These are phyloP conservation scores for Vandiemenella viatica DNA, from an alignment of 2,888 invertebrate genomes.

Conservation along the genomic window DNA sequence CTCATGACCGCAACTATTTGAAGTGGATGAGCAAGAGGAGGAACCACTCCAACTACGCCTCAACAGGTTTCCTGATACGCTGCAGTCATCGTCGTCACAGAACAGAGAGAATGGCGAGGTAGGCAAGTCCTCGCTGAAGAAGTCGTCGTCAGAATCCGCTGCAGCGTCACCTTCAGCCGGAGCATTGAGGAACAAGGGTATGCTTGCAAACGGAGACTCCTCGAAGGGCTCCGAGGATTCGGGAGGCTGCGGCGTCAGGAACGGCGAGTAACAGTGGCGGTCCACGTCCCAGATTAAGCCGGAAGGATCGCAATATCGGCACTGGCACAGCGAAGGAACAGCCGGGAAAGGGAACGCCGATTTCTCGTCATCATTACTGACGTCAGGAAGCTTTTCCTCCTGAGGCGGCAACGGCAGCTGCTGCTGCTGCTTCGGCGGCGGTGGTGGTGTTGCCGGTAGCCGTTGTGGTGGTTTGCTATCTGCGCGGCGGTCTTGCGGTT, in stretches of 20 bases:
- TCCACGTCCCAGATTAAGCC: conserved; percentile 62
- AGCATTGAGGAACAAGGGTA: conserved; percentile 20
- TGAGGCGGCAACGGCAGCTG: neutral
- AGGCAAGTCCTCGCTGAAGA: conserved; percentile 13
- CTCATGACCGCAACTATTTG: neutral
- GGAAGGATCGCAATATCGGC: conserved; percentile 59
- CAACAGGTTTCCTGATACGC: conserved; percentile 19
- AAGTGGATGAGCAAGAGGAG: conserved; percentile 23
- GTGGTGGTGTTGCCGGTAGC: conserved; percentile 25
- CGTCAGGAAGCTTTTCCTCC: no score
- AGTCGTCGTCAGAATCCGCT: conserved; percentile 6
- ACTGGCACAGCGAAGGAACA: conserved; percentile 40
- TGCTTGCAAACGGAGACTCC: no score
- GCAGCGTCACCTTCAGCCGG: conserved; percentile 2
- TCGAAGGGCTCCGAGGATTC: conserved; percentile 4
- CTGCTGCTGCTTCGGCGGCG: neutral
- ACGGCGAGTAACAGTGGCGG: conserved; percentile 38
- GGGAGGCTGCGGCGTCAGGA: conserved; percentile 30
- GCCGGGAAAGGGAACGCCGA: no score
- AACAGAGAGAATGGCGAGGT: conserved; percentile 17
- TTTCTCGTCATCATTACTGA: neutral
- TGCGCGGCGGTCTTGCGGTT: no score
- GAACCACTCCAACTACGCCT: conserved; percentile 51
- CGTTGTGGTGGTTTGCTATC: no score
- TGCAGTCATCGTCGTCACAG: conserved; percentile 24